Base-by-base conservation (phyloP, 2,888 invertebrate genomes). In the Phymatocera aterrima region DNA sequence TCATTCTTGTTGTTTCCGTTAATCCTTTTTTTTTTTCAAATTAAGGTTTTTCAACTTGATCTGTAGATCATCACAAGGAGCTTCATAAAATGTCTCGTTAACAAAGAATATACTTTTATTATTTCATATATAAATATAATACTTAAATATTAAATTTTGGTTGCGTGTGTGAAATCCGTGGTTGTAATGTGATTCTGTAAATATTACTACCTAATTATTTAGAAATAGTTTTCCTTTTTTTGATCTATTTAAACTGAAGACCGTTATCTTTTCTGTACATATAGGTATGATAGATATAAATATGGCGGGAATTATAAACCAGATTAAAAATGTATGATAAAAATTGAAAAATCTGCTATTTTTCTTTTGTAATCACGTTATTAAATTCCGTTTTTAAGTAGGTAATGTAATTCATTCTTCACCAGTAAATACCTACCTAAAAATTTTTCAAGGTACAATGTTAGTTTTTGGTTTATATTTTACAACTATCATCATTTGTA, bases 91-190 rank as follows among this genome's bases (percentile, higher is more conserved):
- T 48, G 37, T 43, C n/a, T 46, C 3, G 57, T 61, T 46, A 75
- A 31, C 21, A 28, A 51, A 61, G 77, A 79, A 61, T 77, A 70
- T 31, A 54, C 48, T 74, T 77, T 31, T 68, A 77, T 77, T 81
- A 37, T 78, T 77, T 74, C 78, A 77, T 81, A n/a, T n/a, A 57
- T 28, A 28, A 57, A 57, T 60, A 28, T 54, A 77, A 48, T 81
- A 82, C 80, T 81, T 81, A 79, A 34, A 48, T 68, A 81, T 37
- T 80, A 78, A 79, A 75, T 24, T 57, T 57, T 6, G 15, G 37
- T 75, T n/a, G n/a, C n/a, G 15, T 75, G 21, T 31, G n/a, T 18
- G 18, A n/a, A n/a, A n/a, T 57, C 40, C 57, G 37, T 40, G n/a
- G n/a, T n/a, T n/a, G 60, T 60, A 51, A 31, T 60, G 40, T 28